phyloP scores from a whole-genome alignment of 2,113 vertebrate genomes.

The Forbesichthys agassizii region DNA sequence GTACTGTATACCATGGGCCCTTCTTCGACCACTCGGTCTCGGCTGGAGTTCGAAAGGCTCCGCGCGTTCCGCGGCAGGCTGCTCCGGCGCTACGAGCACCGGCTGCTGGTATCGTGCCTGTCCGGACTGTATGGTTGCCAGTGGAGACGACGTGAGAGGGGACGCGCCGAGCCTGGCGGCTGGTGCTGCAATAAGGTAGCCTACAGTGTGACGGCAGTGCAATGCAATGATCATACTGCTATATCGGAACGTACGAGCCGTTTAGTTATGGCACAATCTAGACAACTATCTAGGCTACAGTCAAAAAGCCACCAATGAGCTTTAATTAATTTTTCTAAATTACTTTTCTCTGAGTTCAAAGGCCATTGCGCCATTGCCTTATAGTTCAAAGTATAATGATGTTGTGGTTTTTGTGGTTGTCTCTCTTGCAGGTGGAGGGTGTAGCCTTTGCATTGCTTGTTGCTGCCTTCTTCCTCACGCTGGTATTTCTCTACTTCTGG shows the following conservation, averaged over 20 bases:
- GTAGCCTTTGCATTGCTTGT: constrained; percentile 76
- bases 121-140: constrained; percentile 82
- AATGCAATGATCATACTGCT: neutral
- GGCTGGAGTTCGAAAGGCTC: constrained; percentile 70
- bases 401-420: neutral
- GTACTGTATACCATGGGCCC: constrained; percentile 61
- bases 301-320: neutral
- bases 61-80: constrained; percentile 70
- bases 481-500: constrained; percentile 88
- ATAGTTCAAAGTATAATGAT: neutral
- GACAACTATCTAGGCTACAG: neutral
- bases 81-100: constrained; percentile 77
- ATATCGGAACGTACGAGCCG: neutral
- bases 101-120: constrained; percentile 79
- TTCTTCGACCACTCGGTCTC: constrained; percentile 57
- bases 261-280: neutral
- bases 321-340: constrained; percentile 3
- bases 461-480: constrained; percentile 77
- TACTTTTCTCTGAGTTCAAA: constrained; percentile 11
- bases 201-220: neutral
- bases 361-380: neutral
- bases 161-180: constrained; percentile 63
- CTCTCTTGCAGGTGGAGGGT: constrained; percentile 63
- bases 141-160: constrained; percentile 78
- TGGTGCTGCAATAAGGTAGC: constrained; percentile 81